phyloP scores from a whole-genome alignment of 2,888 invertebrate species.

The Trachelus troglodyta region DNA sequence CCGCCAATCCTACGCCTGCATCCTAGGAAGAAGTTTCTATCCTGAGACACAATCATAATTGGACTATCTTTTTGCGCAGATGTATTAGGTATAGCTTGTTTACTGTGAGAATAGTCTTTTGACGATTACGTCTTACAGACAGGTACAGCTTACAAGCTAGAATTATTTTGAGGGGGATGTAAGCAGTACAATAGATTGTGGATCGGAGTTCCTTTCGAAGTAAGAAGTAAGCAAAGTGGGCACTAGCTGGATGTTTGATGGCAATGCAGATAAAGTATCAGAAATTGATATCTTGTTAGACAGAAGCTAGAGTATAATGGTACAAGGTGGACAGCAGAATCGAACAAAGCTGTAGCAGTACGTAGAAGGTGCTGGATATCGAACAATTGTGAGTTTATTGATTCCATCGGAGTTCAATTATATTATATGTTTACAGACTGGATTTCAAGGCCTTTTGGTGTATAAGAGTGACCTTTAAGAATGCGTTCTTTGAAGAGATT shows the following conservation, averaged over 20 bases:
- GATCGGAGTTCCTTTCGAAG: neutral
- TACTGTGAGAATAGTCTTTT: slow-evolving; percentile 45
- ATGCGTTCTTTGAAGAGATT: neutral
- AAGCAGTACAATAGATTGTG: neutral
- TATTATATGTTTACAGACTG: neutral
- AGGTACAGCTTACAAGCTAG: slow-evolving; percentile 3
- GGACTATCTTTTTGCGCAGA: slow-evolving; percentile 43
- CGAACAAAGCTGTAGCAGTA: neutral
- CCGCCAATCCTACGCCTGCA: slow-evolving; percentile 50
- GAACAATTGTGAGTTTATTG: neutral
- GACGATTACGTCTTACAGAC: slow-evolving; percentile 32
- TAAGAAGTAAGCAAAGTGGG: neutral
- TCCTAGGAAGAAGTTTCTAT: slow-evolving; percentile 44
- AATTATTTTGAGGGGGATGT: neutral
- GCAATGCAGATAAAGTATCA: neutral
- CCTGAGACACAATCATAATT: slow-evolving; percentile 28
- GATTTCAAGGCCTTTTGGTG: neutral
- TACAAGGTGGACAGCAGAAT: neutral
- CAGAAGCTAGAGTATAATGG: neutral
- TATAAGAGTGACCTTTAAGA: neutral
- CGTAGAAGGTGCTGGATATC: neutral
- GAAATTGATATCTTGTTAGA: neutral
- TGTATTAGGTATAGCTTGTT: slow-evolving; percentile 45
- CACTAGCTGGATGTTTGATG: neutral
- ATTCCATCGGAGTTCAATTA: neutral